Percentiles rank a stretch among this genome's conserved stretches.
Evolutionary conservation across 1,140 invertebrate genomes (phyloP).

Genomic region (Polypedilum pembai): DNA sequence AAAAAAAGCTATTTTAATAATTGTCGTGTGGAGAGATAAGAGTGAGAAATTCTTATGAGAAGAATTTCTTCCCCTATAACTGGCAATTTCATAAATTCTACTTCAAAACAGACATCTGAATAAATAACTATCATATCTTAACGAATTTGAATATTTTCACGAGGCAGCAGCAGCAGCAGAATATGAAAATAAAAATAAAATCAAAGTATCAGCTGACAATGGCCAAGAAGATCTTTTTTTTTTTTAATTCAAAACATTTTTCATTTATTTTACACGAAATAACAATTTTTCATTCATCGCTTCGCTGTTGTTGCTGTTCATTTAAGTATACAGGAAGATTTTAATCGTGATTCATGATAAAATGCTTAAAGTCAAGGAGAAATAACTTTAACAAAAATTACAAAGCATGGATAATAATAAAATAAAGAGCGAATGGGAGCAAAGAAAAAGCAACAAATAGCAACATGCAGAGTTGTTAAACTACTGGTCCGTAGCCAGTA

Average conservation of each 20-base stretch:
- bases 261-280: constrained; percentile 13
- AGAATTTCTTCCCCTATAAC: too few species aligned
- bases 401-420: too few species aligned
- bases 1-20: too few species aligned
- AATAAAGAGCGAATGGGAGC: too few species aligned
- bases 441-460: too few species aligned
- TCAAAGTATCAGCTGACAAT: not conserved
- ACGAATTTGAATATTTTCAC: not conserved
- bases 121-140: not conserved
- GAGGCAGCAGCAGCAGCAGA: too few species aligned
- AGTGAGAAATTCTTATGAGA: too few species aligned
- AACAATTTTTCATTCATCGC: not conserved
- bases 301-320: not conserved
- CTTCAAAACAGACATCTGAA: constrained; percentile 3
- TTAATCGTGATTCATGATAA: constrained; percentile 4
- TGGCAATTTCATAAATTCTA: not conserved
- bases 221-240: not conserved
- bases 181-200: not conserved
- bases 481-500: too few species aligned
- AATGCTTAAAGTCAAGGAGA: constrained; percentile 7
- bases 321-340: not conserved
- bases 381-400: too few species aligned
- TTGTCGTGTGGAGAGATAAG: too few species aligned
- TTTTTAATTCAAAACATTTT: not conserved
- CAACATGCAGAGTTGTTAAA: too few species aligned